Evolutionary conservation across 2,113 vertebrate species (phyloP).

Genomic region (Fulica atra): DNA sequence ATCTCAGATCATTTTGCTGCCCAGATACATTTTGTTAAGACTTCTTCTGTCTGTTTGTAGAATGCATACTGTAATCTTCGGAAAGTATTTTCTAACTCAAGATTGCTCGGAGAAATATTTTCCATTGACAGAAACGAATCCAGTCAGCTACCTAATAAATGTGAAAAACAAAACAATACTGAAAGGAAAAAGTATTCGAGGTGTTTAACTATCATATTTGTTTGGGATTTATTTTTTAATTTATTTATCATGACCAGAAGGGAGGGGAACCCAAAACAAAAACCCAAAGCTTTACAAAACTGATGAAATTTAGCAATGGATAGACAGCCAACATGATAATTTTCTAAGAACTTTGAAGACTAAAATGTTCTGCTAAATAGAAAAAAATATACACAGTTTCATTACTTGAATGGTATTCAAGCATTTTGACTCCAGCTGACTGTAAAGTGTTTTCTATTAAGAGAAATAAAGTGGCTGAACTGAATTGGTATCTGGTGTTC

Average conservation of each 20-base stretch:
- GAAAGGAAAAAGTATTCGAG: neutral
- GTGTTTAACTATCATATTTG: conserved; percentile 1
- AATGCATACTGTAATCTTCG: conserved; percentile 59
- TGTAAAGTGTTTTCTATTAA: neutral
- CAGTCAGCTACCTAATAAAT: conserved; percentile 40
- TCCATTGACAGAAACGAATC: conserved; percentile 42
- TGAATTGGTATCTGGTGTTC: neutral
- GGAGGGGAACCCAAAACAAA: neutral
- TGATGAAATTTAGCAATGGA: neutral
- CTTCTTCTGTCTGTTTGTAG: conserved; percentile 42
- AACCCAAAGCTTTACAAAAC: neutral
- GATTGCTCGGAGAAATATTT: conserved; percentile 45
- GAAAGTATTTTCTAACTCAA: conserved; percentile 47
- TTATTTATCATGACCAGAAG: neutral
- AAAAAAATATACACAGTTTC: neutral
- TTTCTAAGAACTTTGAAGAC: conserved; percentile 5
- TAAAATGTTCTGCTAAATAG: neutral
- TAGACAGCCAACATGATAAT: neutral
- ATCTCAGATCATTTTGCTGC: conserved; percentile 52
- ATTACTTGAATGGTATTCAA: neutral
- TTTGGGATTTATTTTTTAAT: neutral
- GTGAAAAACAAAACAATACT: neutral
- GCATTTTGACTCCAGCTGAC: neutral
- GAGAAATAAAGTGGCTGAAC: neutral
- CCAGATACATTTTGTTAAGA: conserved; percentile 59